phyloP scores from a whole-genome alignment of 2,797 vertebrate genomes.

The Chloroceryle amazona region DNA sequence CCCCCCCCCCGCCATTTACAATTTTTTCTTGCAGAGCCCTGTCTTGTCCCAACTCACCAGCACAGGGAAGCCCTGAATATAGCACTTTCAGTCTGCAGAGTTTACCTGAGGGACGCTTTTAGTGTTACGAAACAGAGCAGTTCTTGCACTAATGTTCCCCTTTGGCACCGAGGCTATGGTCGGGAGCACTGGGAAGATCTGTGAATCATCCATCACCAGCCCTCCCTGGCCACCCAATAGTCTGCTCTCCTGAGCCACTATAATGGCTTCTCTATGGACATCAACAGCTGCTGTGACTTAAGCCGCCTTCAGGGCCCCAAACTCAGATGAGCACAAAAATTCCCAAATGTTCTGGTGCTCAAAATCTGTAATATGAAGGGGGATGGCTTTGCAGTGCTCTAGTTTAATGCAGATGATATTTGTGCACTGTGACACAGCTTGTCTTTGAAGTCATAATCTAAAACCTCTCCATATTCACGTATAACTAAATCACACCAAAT shows the following conservation, averaged over 20 bases:
- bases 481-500: constrained; percentile 6
- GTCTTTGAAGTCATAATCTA: constrained; percentile 25
- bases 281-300: not conserved
- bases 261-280: not conserved
- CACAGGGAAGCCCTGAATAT: not conserved
- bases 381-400: not conserved
- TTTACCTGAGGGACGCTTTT: not conserved
- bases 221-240: not conserved
- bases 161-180: not conserved
- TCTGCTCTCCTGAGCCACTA: not conserved
- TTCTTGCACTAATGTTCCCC: not conserved
- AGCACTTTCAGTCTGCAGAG: not conserved
- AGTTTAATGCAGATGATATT: not conserved
- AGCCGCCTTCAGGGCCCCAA: not conserved
- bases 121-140: not conserved
- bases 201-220: not conserved
- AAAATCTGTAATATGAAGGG: not conserved
- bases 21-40: not conserved
- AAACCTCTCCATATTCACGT: not conserved
- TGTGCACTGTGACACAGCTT: not conserved
- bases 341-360: not conserved
- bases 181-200: not conserved
- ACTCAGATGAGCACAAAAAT: not conserved
- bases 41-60: not conserved
- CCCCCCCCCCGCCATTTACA: not conserved